A percentile compares a stretch with the other conserved stretches of the same genome.
phyloP scores from a whole-genome alignment of 2,797 vertebrate genomes.

The Ctenopoma multispine region DNA sequence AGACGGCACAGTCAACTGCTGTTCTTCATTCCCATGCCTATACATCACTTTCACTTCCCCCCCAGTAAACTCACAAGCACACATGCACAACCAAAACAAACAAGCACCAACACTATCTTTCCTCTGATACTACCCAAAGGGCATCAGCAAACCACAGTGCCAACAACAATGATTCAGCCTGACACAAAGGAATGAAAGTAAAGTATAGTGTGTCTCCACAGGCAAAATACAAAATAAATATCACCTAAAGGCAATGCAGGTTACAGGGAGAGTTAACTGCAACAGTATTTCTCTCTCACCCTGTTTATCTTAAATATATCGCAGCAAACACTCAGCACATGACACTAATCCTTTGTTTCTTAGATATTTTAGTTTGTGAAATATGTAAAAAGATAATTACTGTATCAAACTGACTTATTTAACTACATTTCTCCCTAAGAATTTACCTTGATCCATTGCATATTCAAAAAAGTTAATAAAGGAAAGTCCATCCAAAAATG shows the following conservation, averaged over 20 bases:
- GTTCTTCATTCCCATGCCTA: conserved; percentile 37
- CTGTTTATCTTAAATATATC: conserved; percentile 3
- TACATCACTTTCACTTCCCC: conserved; percentile 44
- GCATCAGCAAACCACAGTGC: conserved; percentile 19
- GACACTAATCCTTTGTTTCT: conserved; percentile 23
- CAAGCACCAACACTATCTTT: conserved; percentile 69
- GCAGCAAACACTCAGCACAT: background rate
- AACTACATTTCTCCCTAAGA: background rate
- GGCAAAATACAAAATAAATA: conserved; percentile 32
- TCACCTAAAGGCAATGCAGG: conserved; percentile 6
- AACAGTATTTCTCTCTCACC: conserved; percentile 33
- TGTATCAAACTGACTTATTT: background rate
- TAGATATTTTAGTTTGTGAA: conserved; percentile 3
- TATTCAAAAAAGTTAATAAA: background rate
- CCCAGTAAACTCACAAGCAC: conserved; percentile 58
- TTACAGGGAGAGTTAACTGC: conserved; percentile 6
- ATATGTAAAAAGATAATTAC: background rate
- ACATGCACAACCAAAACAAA: conserved; percentile 72
- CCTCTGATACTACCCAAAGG: conserved; percentile 59
- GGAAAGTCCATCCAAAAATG: background rate
- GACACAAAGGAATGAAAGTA: conserved; percentile 47
- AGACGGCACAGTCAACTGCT: conserved; percentile 50
- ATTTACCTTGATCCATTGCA: too few relatives aligned
- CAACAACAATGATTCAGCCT: conserved; percentile 49
- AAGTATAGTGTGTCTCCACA: conserved; percentile 32